phyloP scores from a whole-genome alignment of 2,888 invertebrate species.

The Girardia tigrina region DNA sequence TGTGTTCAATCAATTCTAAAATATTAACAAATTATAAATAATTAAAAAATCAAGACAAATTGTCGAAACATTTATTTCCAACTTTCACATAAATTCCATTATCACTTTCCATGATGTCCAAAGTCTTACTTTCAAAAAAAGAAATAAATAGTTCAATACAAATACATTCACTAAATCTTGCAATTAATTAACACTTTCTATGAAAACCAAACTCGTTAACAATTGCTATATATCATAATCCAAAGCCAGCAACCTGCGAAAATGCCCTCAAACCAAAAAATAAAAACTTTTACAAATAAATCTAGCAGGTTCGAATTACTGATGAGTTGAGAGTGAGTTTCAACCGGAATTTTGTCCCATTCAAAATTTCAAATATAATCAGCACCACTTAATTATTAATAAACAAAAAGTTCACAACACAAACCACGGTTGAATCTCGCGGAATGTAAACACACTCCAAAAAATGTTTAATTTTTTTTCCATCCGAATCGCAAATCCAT shows the following conservation, averaged over 20 bases:
- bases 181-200: background rate
- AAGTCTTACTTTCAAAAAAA: background rate
- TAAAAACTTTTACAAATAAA: background rate
- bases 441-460: too few relatives aligned
- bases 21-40: too few relatives aligned
- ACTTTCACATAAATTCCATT: background rate
- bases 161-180: background rate
- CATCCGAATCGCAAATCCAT: too few relatives aligned
- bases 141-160: too few relatives aligned
- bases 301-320: background rate
- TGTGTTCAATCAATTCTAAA: too few relatives aligned
- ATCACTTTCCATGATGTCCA: background rate
- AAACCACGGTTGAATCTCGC: too few relatives aligned
- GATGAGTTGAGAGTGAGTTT: too few relatives aligned
- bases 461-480: too few relatives aligned
- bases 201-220: background rate
- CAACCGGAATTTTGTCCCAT: too few relatives aligned
- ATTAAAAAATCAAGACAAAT: background rate
- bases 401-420: too few relatives aligned
- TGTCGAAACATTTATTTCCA: background rate
- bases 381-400: constrained; percentile 9
- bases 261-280: background rate
- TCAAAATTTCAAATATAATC: background rate
- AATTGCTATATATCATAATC: constrained; percentile 19
- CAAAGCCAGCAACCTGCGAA: background rate